These are phyloP conservation scores for Gallinago paraguaiae DNA, from an alignment of 2,113 vertebrate genomes.

Conservation along the genomic window DNA sequence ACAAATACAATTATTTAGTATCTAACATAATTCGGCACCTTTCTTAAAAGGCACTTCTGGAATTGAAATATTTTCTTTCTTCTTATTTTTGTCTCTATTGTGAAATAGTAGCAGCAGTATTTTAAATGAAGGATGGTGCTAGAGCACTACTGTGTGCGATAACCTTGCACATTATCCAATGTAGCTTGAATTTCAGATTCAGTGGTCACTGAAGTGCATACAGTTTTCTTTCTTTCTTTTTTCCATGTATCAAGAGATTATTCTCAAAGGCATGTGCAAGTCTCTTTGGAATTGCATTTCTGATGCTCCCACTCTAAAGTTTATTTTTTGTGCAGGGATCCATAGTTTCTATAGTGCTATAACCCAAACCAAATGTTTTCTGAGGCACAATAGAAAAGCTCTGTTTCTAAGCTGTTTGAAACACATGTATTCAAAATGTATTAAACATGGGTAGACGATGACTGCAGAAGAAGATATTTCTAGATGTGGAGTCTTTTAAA, in stretches of 20 bases:
- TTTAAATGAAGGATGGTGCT: not conserved
- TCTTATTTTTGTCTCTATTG: not conserved
- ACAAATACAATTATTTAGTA: not conserved
- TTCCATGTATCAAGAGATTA: not conserved
- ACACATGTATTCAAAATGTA: not conserved
- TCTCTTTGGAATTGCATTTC: not conserved
- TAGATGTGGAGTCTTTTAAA: not conserved
- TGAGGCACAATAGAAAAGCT: not conserved
- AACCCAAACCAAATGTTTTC: conserved; percentile 34
- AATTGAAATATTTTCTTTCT: not conserved
- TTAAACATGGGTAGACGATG: not conserved
- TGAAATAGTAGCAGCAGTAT: not conserved
- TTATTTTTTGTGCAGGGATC: not conserved
- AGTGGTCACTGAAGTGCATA: not conserved
- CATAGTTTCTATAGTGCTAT: not conserved
- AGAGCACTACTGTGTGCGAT: not conserved
- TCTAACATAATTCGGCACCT: not conserved
- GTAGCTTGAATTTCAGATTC: not conserved
- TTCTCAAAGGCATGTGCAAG: not conserved
- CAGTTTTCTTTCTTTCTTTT: not conserved
- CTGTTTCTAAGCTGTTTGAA: not conserved
- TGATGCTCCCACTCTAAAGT: not conserved
- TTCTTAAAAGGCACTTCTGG: not conserved
- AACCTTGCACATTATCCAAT: not conserved
- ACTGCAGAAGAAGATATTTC: conserved; percentile 2